Evolutionary conservation across 2,113 vertebrate species (phyloP), one percentile per base, ranked within the genome.

Genomic region (Chrysemys picta): DNA sequence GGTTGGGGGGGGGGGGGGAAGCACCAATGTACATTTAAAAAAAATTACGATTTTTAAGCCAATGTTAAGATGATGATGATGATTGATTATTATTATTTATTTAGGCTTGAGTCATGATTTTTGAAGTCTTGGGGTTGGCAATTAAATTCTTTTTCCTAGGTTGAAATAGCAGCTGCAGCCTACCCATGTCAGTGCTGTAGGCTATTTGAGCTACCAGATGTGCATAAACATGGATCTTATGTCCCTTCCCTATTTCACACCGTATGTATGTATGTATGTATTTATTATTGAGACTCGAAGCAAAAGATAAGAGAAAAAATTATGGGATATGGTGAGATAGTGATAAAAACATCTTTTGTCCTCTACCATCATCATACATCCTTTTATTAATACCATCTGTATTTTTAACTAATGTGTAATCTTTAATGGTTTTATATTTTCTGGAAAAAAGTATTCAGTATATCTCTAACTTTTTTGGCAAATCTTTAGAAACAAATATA

Each of bases 301-400:
- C 24, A 62, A 78, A 2, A 8, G 49, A 29, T 80, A 13, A 82
- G 22, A 35, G 3, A 2, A 25, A 80, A 82, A 94, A 3, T 8
- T 53, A 85, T 87, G 25, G 0, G 47, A 35, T 54, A 19, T 82
- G 35, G 22, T 54, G 35, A 91, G 42, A 47, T 79, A 78, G 10
- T 65, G 19, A 24, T 84, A 82, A 84, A 92, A 25, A 5, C 27
- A 3, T 50, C 83, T 49, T 1, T 0, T 69, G 87, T 49, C 21
- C 76, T 81, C 7, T 53, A 25, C 35, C 35, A 0, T 35, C 35
- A 19, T 11, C 0, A 0, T 21, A 52, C 1, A 0, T 4, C 42
- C 42, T 45, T 49, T 88, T 92, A 50, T 50, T 50, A 50, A 50
- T 50, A 50, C 4, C 50, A 50, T 50, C 14, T 50, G 2, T 50